A percentile compares a stretch with the other conserved stretches of the same genome.
Evolutionary conservation across 2,113 vertebrate genomes (phyloP).

Genomic region (Columbina picui): DNA sequence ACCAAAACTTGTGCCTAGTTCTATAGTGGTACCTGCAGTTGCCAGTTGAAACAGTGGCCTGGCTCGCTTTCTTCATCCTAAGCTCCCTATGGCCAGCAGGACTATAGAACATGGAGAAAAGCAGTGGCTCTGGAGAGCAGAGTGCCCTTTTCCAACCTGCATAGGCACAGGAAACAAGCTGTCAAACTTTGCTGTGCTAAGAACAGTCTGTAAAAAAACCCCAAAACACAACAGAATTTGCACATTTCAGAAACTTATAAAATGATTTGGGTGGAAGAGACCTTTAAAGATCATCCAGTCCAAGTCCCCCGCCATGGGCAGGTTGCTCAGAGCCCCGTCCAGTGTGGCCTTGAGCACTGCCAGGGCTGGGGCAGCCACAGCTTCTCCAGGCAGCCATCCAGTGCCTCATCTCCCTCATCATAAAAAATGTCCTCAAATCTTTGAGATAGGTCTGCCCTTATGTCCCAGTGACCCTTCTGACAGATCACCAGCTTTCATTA

Average conservation of each 20-base stretch:
- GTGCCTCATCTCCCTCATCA: background rate
- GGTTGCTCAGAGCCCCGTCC: background rate
- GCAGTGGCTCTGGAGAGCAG: background rate
- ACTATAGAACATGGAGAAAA: background rate
- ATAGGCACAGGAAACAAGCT: background rate
- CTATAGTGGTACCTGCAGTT: background rate
- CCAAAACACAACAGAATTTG: background rate
- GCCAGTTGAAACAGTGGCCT: background rate
- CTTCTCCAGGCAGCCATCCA: background rate
- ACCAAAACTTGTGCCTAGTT: background rate
- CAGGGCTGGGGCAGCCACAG: background rate
- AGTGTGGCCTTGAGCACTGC: accelerated
- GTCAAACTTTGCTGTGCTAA: background rate
- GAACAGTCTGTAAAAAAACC: background rate
- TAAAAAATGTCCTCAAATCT: background rate
- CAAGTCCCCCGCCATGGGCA: accelerated
- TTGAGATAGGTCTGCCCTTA: background rate
- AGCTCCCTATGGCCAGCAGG: background rate
- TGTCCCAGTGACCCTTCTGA: background rate
- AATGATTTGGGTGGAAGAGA: background rate
- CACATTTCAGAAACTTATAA: background rate
- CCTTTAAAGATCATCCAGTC: background rate
- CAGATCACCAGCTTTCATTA: background rate
- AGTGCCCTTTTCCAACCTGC: background rate
- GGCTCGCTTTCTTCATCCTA: background rate